Conservation (phyloP, 2,888 invertebrate species). For the Eupithecia exiguata region DNA sequence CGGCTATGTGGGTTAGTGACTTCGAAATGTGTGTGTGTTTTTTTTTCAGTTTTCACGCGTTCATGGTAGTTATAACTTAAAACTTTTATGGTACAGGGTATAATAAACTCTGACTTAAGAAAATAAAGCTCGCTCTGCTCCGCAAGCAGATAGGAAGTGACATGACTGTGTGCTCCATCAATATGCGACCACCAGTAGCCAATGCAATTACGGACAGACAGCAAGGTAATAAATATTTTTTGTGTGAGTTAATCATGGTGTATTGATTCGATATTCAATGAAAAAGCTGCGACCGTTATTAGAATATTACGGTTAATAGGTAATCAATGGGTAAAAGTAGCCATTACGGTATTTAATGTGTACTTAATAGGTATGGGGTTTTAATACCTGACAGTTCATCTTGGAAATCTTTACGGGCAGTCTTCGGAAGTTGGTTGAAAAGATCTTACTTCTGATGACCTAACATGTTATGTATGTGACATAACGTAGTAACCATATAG, state of each 20-base stretch:
- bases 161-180: constrained; percentile 4
- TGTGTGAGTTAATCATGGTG: constrained; percentile 39
- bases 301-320: constrained; percentile 21
- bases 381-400: not conserved
- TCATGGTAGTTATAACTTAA: not conserved
- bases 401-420: not conserved
- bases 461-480: not conserved
- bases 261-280: constrained; percentile 43
- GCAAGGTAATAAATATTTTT: constrained; percentile 44
- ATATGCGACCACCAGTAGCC: constrained; percentile 32
- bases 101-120: not conserved
- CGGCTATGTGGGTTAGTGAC: not conserved
- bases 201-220: constrained; percentile 42
- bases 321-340: constrained; percentile 21
- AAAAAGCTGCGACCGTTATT: constrained; percentile 43
- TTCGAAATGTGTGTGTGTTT: not conserved
- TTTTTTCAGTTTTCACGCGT: not conserved
- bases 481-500: not conserved
- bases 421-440: not conserved
- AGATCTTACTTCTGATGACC: not conserved
- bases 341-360: not conserved
- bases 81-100: not conserved
- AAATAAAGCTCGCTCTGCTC: constrained; percentile 9
- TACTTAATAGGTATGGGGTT: not conserved
- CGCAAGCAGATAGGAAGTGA: constrained; percentile 18